Base-by-base conservation (phyloP, 2,888 invertebrate genomes). In the Nasonia oneida region DNA sequence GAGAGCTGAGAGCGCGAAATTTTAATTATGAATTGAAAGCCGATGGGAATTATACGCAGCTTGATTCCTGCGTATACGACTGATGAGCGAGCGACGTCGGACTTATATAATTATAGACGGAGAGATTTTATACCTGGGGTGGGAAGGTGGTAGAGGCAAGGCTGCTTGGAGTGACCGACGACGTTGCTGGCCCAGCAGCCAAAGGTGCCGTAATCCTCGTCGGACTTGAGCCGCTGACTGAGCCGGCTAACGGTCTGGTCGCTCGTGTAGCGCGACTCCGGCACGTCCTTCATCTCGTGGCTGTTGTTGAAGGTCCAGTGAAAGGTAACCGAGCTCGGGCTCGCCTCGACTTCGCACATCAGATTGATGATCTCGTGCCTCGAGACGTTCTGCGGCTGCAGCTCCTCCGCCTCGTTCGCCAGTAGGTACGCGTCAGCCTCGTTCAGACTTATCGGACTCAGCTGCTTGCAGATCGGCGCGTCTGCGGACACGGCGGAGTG, bases 261-360 rank as follows among this genome's bases (percentile, higher is more conserved):
- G 89, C 93, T 94, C 75, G 94, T 94, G 89, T 94, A 94, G 89
- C 95, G 77, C 81, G 96, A 95, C 87, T 94, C 93, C 84, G 97
- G 96, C 90, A 97, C 95, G 93, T 97, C 96, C 83, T 95, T 96
- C 93, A 97, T 96, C 92, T 97, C 97, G 37, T 97, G 97, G 88
- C 97, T 97, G 93, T 96, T 89, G 94, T 98, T 98, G 95, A 98
- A 98, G 88, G 97, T 97, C 98, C 98, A 98, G 91, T 97, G 97
- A 94, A 98, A 98, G 91, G 96, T 95, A 89, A 97, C 96, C 83
- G 96, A 95, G 23, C 97, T 96, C 8, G 98, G 98, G 91, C 97
- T 97, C 88, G 98, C 97, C 91, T 98, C 97, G 89, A 98, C 97
- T 89, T 97, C 97, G 93, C 98, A 98, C 91, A 96, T 96, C 86